Percentiles rank a stretch among this genome's conserved stretches.
Conservation (phyloP, 2,888 invertebrate genomes). For the Sepioteuthis lessoniana region DNA sequence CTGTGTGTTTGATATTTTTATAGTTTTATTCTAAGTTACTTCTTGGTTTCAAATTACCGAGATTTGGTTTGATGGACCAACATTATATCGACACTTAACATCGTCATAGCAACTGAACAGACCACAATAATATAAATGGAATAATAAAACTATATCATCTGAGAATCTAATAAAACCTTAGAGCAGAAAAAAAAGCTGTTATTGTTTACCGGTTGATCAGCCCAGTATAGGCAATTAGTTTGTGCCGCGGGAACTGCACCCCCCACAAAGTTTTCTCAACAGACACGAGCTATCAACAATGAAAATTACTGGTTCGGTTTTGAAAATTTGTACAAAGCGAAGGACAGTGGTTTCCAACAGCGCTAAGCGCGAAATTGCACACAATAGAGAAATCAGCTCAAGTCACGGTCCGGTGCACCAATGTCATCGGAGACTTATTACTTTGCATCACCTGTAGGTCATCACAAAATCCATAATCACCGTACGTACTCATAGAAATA, state of each 20-base stretch:
- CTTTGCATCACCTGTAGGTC: neutral
- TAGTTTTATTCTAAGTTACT: too few species aligned
- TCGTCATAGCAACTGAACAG: too few species aligned
- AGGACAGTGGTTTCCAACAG: neutral
- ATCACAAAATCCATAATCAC: neutral
- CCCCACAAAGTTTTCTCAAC: neutral
- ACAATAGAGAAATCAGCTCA: neutral
- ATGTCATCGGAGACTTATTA: neutral
- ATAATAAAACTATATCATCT: neutral
- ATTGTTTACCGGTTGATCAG: neutral
- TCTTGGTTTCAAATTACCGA: too few species aligned
- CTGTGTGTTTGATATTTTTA: too few species aligned
- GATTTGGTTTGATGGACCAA: too few species aligned
- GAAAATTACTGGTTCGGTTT: neutral
- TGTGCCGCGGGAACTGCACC: too few species aligned
- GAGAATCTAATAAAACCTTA: neutral
- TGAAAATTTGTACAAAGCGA: neutral
- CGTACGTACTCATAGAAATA: too few species aligned
- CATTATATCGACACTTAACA: too few species aligned
- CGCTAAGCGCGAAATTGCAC: neutral
- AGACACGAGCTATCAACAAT: neutral
- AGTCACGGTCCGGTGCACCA: neutral
- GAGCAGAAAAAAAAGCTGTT: neutral
- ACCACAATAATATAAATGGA: neutral
- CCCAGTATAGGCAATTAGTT: neutral